Base-by-base conservation (phyloP, 2,888 invertebrate genomes). In the Ochropleura plecta region DNA sequence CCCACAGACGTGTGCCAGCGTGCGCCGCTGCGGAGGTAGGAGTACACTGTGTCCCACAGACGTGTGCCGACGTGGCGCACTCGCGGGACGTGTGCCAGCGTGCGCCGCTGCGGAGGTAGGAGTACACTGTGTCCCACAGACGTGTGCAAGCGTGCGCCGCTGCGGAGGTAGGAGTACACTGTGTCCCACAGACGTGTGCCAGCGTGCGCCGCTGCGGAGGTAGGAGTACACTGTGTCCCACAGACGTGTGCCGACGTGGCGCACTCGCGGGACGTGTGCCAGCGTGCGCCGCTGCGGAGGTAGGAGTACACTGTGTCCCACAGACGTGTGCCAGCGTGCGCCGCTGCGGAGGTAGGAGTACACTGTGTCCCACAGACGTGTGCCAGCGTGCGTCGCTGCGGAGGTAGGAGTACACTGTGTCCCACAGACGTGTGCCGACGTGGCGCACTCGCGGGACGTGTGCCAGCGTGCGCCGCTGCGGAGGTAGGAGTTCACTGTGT, bases 21-120 rank as follows among this genome's bases (percentile, higher is more conserved):
- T 30, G 30, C 30, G 30, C 79, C 88, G 5, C 85, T 90, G 0
- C 71, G 90, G 42, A 86, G 88, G 90, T 90, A 30, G 30, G 30
- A 30, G 10, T 53, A 8, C n/a, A 53, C 53, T 53, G 53, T 53
- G 30, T 30, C 70, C 97, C 79, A 40, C 82, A 51, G 66, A 78
- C 1, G 9, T 30, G 16, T n/a, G 72, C 97, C 48, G 98, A 98
- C 90, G 98, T 98, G 30, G 95, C 65, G 97, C 80, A 40, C 82
- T 68, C 59, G 76, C 48, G 72, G 55, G 68, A 79, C 0, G 6
- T 42, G n/a, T n/a, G 73, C 48, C 67, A 72, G 70, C 62, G 62
- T 1, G 62, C 44, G 44, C 79, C 88, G 5, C 85, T 90, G 0
- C 70, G 90, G 30, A 86, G 88, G 90, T 90, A 62, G 20, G 53